Evolutionary conservation across 2,888 invertebrate species (phyloP).

Genomic region (Ochropleura plecta): DNA sequence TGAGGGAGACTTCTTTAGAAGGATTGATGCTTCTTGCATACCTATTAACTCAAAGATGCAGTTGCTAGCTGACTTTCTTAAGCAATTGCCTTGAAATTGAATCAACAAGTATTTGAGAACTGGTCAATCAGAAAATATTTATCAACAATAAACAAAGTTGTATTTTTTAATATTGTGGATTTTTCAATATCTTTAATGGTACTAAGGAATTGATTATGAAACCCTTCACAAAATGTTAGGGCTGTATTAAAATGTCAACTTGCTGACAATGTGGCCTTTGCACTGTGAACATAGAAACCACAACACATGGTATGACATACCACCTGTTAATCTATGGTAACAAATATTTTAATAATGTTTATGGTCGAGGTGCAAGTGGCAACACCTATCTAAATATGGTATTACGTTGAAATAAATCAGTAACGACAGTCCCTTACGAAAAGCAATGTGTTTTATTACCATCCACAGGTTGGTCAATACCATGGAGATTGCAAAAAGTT

Average conservation of each 20-base stretch:
- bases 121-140: neutral
- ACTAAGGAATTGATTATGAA: neutral
- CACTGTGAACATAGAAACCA: accelerated
- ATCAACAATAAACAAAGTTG: neutral
- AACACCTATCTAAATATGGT: too few relatives aligned
- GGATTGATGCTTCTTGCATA: neutral
- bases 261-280: neutral
- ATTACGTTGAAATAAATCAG: too few relatives aligned
- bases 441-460: too few relatives aligned
- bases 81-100: neutral
- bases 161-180: neutral
- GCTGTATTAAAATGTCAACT: neutral
- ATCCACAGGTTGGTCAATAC: neutral
- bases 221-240: neutral
- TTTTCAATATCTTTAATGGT: neutral
- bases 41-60: neutral
- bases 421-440: too few relatives aligned
- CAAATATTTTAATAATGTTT: too few relatives aligned
- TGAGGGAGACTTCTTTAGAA: neutral
- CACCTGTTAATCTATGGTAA: neutral
- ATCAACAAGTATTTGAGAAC: neutral
- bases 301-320: neutral
- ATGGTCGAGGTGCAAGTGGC: too few relatives aligned
- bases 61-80: neutral
- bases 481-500: neutral